Base-by-base conservation (phyloP, 2,888 invertebrate genomes). In the Tupiocoris notatus region DNA sequence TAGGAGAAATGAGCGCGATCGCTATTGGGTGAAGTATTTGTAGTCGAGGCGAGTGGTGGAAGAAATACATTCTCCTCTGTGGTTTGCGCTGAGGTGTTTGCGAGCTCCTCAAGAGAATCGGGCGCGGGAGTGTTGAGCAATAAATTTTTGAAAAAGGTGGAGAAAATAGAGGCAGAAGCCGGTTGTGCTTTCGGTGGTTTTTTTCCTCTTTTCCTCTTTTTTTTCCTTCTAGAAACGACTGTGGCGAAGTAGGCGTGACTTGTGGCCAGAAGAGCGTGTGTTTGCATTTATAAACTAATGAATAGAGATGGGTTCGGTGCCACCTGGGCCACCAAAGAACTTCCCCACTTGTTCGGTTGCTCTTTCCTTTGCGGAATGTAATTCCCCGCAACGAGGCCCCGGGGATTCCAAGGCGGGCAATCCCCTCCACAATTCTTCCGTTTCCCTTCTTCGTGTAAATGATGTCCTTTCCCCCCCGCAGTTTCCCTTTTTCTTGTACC, bases 241-340 rank as follows among this genome's bases (percentile, higher is more conserved):
- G 56, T 25, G 59, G 58, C 63, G 73, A 21, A 18, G 54, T n/a
- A 39, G 56, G 18, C 18, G 65, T 75, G 75, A 75, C 65, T 65
- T 75, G 75, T 75, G 75, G 75, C 57, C 75, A 64, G 71, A 71
- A 17, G 39, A 62, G 75, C 66, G 66, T 75, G 65, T 58, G 75
- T 75, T 75, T 75, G 75, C 75, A 75, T 75, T 75, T 75, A 75
- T 75, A 75, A 75, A 75, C 75, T 75, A 75, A 75, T 75, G 75
- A 75, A 75, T 75, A 75, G 75, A 75, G 75, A 75, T 75, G 75
- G 75, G 66, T 25, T 75, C 65, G 75, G 57, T 39, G 39, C 39
- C 75, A 65, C 75, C 65, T 66, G 75, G 66, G 75, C 56, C 22
- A 39, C 6, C 39, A 12, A 12, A 12, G 12, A 39, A 12, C 56